Conservation (phyloP, 2,113 vertebrate species). For the Glaucidium brasilianum region DNA sequence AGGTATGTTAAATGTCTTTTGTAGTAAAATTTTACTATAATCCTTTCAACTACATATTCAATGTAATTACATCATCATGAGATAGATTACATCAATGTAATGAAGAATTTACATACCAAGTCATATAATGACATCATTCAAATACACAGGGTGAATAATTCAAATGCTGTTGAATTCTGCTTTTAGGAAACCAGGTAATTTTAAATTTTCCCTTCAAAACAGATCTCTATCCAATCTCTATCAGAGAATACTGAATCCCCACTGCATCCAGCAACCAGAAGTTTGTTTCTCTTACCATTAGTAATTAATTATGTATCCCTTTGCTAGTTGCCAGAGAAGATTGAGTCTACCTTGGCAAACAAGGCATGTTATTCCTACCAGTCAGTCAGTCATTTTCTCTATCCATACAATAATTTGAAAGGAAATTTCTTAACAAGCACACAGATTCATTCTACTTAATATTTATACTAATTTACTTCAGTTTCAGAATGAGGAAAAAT, state of each 20-base stretch:
- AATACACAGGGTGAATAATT: background rate
- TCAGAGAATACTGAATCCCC: background rate
- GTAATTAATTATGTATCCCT: background rate
- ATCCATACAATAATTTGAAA: background rate
- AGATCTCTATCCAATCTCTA: background rate
- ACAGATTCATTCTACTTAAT: background rate
- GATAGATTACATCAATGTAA: background rate
- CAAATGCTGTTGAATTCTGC: background rate
- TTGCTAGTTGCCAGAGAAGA: background rate
- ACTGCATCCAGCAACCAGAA: background rate
- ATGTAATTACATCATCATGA: background rate
- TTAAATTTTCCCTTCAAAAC: background rate
- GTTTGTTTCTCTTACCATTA: background rate
- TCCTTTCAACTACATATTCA: background rate
- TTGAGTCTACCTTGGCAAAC: background rate
- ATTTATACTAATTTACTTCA: background rate
- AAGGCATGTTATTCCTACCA: background rate
- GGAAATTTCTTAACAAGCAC: background rate
- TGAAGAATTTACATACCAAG: background rate
- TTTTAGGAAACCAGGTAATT: background rate
- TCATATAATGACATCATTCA: background rate
- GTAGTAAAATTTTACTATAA: background rate
- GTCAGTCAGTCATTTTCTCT: background rate
- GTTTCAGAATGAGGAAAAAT: background rate
- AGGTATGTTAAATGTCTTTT: background rate